Evolutionary conservation across 2,113 vertebrate species (phyloP).

Genomic region (Perca flavescens): DNA sequence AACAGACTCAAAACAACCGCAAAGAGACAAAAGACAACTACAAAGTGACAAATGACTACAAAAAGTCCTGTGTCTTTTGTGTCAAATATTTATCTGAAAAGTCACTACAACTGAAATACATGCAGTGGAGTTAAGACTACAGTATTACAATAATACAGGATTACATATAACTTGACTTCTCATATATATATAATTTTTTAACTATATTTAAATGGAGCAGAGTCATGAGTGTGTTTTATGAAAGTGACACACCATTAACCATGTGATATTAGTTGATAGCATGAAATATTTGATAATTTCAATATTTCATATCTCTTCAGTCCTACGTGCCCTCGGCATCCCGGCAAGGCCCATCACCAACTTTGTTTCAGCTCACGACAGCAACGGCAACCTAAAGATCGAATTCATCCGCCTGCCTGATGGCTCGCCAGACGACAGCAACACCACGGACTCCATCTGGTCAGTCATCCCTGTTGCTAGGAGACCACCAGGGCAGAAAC

Average conservation of each 20-base stretch:
- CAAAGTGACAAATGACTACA: background rate
- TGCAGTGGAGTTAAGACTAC: too few relatives aligned
- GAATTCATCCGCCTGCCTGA: conserved; percentile 88
- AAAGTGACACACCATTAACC: background rate
- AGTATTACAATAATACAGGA: too few relatives aligned
- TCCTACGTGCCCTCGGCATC: conserved; percentile 93
- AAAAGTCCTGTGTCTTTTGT: too few relatives aligned
- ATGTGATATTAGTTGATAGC: background rate
- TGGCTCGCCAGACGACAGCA: conserved; percentile 80
- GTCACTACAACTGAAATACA: too few relatives aligned
- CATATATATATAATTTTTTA: too few relatives aligned
- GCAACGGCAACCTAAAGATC: conserved; percentile 88
- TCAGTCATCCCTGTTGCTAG: conserved; percentile 19
- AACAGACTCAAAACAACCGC: too few relatives aligned
- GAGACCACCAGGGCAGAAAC: background rate
- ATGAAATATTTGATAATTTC: background rate
- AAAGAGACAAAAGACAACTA: background rate
- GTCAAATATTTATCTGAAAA: too few relatives aligned
- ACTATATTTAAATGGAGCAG: background rate
- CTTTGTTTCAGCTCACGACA: conserved; percentile 94
- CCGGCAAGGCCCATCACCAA: conserved; percentile 90
- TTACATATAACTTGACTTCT: too few relatives aligned
- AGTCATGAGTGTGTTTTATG: background rate
- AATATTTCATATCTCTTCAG: conserved; percentile 67
- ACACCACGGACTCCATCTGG: conserved; percentile 90